A percentile compares a stretch with the other conserved stretches of the same genome.
Conservation (phyloP, 2,113 vertebrate genomes). For the Semnornis frantzii region DNA sequence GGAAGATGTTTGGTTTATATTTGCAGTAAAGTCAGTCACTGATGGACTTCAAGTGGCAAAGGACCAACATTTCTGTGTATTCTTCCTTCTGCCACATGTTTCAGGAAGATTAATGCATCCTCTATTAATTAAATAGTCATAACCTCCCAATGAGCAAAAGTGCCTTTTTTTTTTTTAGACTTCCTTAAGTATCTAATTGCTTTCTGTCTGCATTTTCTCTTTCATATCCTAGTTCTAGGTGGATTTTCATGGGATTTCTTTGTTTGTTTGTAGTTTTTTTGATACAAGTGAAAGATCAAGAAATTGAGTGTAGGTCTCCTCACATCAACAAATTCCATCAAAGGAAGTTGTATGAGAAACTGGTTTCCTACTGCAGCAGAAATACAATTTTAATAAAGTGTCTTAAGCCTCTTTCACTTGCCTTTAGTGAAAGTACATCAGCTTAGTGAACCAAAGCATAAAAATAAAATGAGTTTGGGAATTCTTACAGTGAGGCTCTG, state of each 20-base stretch:
- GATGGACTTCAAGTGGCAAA: background rate
- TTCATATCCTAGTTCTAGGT: background rate
- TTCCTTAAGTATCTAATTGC: background rate
- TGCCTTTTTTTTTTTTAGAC: background rate
- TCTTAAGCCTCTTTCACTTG: too few relatives aligned
- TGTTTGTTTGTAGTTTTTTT: too few relatives aligned
- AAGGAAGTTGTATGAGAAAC: background rate
- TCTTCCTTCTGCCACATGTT: background rate
- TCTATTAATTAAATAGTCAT: background rate
- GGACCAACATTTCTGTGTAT: background rate
- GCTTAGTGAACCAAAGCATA: too few relatives aligned
- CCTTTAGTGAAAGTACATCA: too few relatives aligned
- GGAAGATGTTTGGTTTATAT: background rate
- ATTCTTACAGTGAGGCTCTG: background rate
- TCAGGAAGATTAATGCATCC: background rate
- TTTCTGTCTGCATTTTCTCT: background rate
- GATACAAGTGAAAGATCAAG: background rate
- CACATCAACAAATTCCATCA: background rate
- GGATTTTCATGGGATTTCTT: too few relatives aligned
- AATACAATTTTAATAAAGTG: too few relatives aligned
- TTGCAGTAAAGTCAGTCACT: background rate
- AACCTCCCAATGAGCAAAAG: background rate
- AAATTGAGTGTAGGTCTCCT: background rate
- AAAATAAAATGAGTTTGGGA: too few relatives aligned
- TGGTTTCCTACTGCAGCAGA: too few relatives aligned